Conservation (phyloP, 2,113 vertebrate genomes). For the Mormyrus iriodes region DNA sequence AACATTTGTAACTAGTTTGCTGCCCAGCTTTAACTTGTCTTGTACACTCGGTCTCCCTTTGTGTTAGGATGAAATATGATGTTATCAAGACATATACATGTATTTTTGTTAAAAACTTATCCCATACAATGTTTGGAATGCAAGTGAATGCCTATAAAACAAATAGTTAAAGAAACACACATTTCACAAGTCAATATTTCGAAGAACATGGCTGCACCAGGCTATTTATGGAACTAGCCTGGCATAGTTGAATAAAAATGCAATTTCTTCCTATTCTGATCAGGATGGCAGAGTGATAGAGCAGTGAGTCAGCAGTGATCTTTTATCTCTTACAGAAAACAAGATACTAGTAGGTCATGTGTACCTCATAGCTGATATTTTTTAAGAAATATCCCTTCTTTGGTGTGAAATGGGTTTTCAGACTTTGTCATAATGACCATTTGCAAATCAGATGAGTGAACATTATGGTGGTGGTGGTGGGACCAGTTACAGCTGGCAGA, state of each 20-base stretch:
- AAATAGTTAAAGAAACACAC: background rate
- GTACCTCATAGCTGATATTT: background rate
- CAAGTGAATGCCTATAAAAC: background rate
- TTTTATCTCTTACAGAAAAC: background rate
- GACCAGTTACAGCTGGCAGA: background rate
- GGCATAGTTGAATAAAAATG: background rate
- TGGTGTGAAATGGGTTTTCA: background rate
- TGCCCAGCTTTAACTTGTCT: background rate
- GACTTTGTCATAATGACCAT: background rate
- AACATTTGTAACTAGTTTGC: background rate
- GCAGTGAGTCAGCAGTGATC: background rate
- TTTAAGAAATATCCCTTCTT: background rate
- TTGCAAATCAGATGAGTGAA: background rate
- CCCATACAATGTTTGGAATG: background rate
- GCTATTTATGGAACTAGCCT: background rate
- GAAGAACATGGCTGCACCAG: background rate
- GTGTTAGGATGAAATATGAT: background rate
- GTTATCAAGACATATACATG: background rate
- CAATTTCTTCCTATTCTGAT: background rate
- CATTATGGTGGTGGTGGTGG: background rate
- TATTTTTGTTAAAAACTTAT: background rate
- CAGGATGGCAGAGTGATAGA: background rate
- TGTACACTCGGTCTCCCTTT: background rate
- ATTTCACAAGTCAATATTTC: background rate
- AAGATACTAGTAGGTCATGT: background rate